These are phyloP conservation scores for Ganaspis brasiliensis DNA, from an alignment of 2,888 invertebrate species.

Conservation along the genomic window DNA sequence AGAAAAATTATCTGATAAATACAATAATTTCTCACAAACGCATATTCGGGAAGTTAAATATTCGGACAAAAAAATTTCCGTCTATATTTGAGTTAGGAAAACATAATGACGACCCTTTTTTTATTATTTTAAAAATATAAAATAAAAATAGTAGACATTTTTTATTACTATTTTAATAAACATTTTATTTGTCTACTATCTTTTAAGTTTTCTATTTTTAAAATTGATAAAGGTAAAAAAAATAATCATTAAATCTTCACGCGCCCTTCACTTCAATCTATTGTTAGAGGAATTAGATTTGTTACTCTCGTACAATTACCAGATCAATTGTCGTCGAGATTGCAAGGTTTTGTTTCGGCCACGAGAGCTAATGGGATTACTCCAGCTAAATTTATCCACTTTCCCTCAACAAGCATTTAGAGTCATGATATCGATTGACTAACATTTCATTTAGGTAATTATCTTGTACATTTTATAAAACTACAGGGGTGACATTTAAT, in stretches of 20 bases:
- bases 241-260: conserved; percentile 4
- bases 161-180: too few relatives aligned
- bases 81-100: too few relatives aligned
- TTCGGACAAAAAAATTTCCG: too few relatives aligned
- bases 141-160: too few relatives aligned
- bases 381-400: conserved; percentile 26
- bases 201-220: too few relatives aligned
- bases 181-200: too few relatives aligned
- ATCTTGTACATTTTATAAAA: neutral
- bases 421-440: conserved; percentile 10
- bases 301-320: conserved; percentile 17
- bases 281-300: conserved; percentile 24
- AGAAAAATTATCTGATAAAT: too few relatives aligned
- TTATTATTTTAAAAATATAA: too few relatives aligned
- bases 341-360: conserved; percentile 35
- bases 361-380: conserved; percentile 30
- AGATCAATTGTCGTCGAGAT: conserved; percentile 28
- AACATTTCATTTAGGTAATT: conserved; percentile 25
- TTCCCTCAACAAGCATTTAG: conserved; percentile 33
- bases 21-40: too few relatives aligned
- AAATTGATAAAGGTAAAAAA: neutral
- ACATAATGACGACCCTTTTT: too few relatives aligned
- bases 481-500: neutral
- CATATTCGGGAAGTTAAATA: too few relatives aligned
- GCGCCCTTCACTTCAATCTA: neutral